Evolutionary conservation across 2,797 vertebrate species (phyloP), one percentile per base, ranked within the genome.

Genomic region (Novumbra hubbsi): DNA sequence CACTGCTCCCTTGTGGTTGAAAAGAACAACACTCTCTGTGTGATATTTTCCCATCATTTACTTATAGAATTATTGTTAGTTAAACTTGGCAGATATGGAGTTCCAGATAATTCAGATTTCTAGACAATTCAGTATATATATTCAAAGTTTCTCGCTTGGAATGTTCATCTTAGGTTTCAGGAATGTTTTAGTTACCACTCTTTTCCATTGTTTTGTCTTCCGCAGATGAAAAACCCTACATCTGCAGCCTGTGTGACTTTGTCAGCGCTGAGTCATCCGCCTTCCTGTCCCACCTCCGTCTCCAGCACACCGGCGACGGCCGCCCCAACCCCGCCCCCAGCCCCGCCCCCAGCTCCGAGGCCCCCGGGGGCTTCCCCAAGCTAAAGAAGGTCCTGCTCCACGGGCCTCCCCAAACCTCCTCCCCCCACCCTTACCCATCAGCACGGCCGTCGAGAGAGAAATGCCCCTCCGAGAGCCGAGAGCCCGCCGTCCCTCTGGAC

Each of bases 181-280:
- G 21, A 32, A 32, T 34, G 63, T 34, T 34, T 64, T 28, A 64
- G 16, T 64, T 4, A 64, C 63, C 27, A 15, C 27, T 38, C 49
- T 32, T 45, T 6, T 50, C 17, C 83, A 68, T 85, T 27, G 71
- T 62, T 83, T 0, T 3, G 57, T 87, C 78, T 87, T 75, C 60
- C 86, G 72, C 87, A 98, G 96, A 94, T 86, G 90, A 91, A 88
- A 95, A 95, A 87, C 92, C 93, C 48, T 94, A 90, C 80, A 71
- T 89, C 81, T 92, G 92, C 85, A 90, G 85, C 79, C 89, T 83
- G 75, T 92, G 93, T 90, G 92, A 88, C 87, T 95, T 94, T 73
- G 87, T 92, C 0, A 86, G 89, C 68, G 85, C 91, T 7, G 90
- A 93, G 62, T 83, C 83, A 0, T 86, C 91, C 0, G 72, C 89